A percentile compares a stretch with the other conserved stretches of the same genome.
These are phyloP conservation scores for Pandion haliaetus DNA, from an alignment of 2,113 vertebrate genomes.

Conservation along the genomic window DNA sequence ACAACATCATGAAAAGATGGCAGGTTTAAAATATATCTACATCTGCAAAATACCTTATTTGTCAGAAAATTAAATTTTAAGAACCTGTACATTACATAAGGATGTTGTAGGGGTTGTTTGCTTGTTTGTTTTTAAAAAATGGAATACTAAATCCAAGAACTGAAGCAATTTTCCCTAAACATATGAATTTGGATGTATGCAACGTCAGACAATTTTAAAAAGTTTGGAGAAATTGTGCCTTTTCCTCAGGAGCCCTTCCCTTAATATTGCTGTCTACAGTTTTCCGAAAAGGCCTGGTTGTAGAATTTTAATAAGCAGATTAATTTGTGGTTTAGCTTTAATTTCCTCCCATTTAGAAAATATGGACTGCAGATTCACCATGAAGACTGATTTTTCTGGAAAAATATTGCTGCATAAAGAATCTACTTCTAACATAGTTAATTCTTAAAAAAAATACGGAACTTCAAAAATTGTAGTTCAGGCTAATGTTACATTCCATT, in stretches of 20 bases:
- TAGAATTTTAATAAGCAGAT: background rate
- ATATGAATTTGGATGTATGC: background rate
- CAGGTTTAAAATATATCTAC: background rate
- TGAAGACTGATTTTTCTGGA: background rate
- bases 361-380: background rate
- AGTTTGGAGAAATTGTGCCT: background rate
- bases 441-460: background rate
- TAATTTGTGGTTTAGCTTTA: background rate
- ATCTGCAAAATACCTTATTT: background rate
- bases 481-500: background rate
- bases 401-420: background rate
- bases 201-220: background rate
- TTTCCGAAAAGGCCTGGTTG: background rate
- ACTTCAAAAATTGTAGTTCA: background rate
- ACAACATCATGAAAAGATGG: background rate
- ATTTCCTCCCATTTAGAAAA: background rate
- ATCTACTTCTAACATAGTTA: background rate
- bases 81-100: rapidly evolving
- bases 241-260: background rate
- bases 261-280: background rate
- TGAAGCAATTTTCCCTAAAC: background rate
- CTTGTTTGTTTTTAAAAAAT: background rate
- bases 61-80: background rate
- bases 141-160: background rate
- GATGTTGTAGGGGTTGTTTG: background rate